These are phyloP conservation scores for Reinhardtius hippoglossoides DNA, from an alignment of 2,113 vertebrate genomes.

Conservation along the genomic window DNA sequence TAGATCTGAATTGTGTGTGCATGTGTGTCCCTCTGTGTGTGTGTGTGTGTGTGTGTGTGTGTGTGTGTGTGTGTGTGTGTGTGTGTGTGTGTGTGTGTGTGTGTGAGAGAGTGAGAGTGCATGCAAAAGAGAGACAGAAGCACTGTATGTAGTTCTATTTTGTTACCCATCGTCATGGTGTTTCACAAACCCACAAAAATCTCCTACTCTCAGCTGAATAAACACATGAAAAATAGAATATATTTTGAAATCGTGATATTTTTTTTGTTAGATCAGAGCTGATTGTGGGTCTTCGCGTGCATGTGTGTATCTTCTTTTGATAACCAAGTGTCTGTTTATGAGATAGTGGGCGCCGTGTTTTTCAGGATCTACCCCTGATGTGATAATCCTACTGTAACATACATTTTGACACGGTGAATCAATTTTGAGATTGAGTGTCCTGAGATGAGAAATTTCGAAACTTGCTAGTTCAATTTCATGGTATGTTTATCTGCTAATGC, in stretches of 20 bases:
- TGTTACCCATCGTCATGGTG: conserved; percentile 30
- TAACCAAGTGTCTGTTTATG: background rate
- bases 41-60: background rate
- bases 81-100: conserved; percentile 34
- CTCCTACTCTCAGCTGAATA: conserved; percentile 12
- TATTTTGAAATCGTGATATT: background rate
- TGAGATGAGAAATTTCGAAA: conserved; percentile 15
- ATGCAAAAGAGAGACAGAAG: background rate
- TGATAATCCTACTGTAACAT: conserved; percentile 24
- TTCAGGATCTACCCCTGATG: conserved; percentile 18
- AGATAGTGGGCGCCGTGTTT: conserved; percentile 3
- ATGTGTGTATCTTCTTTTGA: background rate
- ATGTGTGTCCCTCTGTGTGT: conserved; percentile 3
- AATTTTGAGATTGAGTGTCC: conserved; percentile 3
- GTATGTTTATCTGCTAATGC: conserved; percentile 44
- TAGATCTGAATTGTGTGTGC: conserved; percentile 59
- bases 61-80: too few species aligned
- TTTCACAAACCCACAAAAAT: conserved; percentile 22
- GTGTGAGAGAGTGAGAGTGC: background rate
- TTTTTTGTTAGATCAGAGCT: conserved; percentile 1
- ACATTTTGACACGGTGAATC: conserved; percentile 43
- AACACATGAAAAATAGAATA: background rate
- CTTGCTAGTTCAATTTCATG: conserved; percentile 50
- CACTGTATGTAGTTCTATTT: conserved; percentile 33
- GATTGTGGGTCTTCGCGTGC: background rate